Base-by-base conservation (phyloP, 2,888 invertebrate genomes). In the Pheosia tremula region DNA sequence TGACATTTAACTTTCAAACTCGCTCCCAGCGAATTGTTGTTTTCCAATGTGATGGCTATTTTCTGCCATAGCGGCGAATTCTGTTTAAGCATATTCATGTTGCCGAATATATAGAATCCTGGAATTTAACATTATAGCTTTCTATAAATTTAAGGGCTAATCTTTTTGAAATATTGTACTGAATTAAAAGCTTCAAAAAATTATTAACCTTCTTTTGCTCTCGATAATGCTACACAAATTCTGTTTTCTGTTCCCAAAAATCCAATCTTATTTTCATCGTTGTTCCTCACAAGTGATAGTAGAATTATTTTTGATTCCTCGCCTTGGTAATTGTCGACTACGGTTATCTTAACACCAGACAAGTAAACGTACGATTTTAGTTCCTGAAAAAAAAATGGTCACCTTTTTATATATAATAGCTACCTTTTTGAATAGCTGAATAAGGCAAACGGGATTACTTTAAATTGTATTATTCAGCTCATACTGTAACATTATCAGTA, bases 271-370 rank as follows among this genome's bases (percentile, higher is more conserved):
- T 94, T 93, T 0, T 95, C 88, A 0, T 84, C 67, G 76, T 97
- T 97, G 78, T 96, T 97, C 61, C 97, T 94, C 1, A 97, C 97
- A 10, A 97, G 89, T 0, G 97, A 97, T 36, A 97, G 85, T 7
- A 97, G 84, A 66, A 97, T 96, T 56, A 97, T 97, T 75, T 96
- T 95, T 38, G 95, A 96, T 82, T 97, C 97, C 78, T 97, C 96
- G 0, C 97, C 97, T 90, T 97, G 97, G 79, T 95, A 97, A 81
- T 97, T 97, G 81, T 97, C 97, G 4, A 97, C 95, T 0, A 96
- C 95, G 0, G 95, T 94, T 4, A 97, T 95, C 70, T 95, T 92
- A 3, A 97, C 95, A n/a, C 94, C 88, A 38, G 85, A 66, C 38
- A 95, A 81, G 41, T 89, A 78, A 3, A 75, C 56, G 71, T 89